phyloP scores from a whole-genome alignment of 1,140 invertebrate genomes.

The Frieseomelitta varia region DNA sequence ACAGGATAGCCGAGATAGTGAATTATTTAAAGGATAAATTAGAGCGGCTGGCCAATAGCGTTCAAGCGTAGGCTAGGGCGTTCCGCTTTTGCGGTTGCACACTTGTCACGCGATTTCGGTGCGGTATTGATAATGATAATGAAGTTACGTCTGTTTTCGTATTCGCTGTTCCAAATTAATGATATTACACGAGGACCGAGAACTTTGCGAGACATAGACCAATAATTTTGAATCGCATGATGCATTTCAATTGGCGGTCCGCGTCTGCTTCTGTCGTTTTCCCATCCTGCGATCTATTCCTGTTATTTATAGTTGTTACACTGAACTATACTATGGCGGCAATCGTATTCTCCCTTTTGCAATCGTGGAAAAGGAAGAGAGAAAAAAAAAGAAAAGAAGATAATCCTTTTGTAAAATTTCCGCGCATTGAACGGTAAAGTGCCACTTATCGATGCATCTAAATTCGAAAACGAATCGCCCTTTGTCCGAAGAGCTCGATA shows the following conservation, averaged over 20 bases:
- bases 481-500: not conserved
- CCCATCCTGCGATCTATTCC: slow-evolving; percentile 38
- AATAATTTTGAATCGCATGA: slow-evolving; percentile 60
- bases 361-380: not conserved
- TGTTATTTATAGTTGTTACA: slow-evolving; percentile 17
- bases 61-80: slow-evolving; percentile 45
- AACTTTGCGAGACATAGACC: slow-evolving; percentile 34
- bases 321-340: too few species aligned
- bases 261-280: slow-evolving; percentile 38
- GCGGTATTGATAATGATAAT: slow-evolving; percentile 70
- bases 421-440: not conserved
- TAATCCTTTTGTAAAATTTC: not conserved
- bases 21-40: slow-evolving; percentile 65
- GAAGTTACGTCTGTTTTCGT: slow-evolving; percentile 46
- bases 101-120: slow-evolving; percentile 71
- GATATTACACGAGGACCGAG: slow-evolving; percentile 55
- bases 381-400: not conserved
- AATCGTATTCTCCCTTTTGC: slow-evolving; percentile 2
- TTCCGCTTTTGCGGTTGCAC: slow-evolving; percentile 67
- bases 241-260: slow-evolving; percentile 54
- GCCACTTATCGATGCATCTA: not conserved
- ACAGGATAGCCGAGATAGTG: slow-evolving; percentile 39
- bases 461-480: not conserved
- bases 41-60: slow-evolving; percentile 41
- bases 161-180: slow-evolving; percentile 60